These are phyloP conservation scores for Psittacara wagleri DNA, from an alignment of 2,113 vertebrate genomes.

Conservation along the genomic window DNA sequence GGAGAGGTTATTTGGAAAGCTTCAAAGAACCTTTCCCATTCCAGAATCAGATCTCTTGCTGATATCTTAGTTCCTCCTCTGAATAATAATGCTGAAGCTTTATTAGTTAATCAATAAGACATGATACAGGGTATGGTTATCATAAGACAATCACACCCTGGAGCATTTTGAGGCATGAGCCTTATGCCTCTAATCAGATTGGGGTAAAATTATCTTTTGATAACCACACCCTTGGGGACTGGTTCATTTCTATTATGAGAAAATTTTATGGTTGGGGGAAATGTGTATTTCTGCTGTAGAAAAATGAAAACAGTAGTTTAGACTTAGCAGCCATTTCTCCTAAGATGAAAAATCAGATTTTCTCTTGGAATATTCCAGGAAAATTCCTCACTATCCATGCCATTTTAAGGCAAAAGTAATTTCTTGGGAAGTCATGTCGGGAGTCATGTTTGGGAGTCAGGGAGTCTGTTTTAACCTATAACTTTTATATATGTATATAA, in stretches of 20 bases:
- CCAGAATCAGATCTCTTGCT: slow-evolving; percentile 13
- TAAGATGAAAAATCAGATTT: slow-evolving; percentile 34
- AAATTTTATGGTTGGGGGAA: slow-evolving; percentile 61
- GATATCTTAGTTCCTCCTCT: slow-evolving; percentile 46
- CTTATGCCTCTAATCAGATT: slow-evolving; percentile 70
- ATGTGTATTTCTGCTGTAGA: slow-evolving; percentile 54
- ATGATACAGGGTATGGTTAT: slow-evolving; percentile 69
- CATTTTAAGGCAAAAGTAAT: slow-evolving; percentile 24
- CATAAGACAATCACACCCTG: slow-evolving; percentile 70
- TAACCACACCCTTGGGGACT: slow-evolving; percentile 68
- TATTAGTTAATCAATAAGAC: slow-evolving; percentile 78
- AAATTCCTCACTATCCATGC: background rate
- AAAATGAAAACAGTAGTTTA: slow-evolving; percentile 61
- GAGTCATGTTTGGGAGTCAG: background rate
- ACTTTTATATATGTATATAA: no score
- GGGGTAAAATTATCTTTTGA: slow-evolving; percentile 71
- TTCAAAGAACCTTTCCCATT: slow-evolving; percentile 15
- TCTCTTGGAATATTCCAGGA: background rate
- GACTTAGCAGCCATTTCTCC: slow-evolving; percentile 61
- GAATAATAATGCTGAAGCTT: slow-evolving; percentile 61
- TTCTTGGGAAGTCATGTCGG: background rate
- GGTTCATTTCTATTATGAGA: slow-evolving; percentile 70
- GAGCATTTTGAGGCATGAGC: slow-evolving; percentile 68
- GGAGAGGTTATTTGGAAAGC: background rate
- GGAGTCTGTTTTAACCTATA: background rate